Base-by-base conservation (phyloP, 2,888 invertebrate genomes). In the Drosophila ezoana region DNA sequence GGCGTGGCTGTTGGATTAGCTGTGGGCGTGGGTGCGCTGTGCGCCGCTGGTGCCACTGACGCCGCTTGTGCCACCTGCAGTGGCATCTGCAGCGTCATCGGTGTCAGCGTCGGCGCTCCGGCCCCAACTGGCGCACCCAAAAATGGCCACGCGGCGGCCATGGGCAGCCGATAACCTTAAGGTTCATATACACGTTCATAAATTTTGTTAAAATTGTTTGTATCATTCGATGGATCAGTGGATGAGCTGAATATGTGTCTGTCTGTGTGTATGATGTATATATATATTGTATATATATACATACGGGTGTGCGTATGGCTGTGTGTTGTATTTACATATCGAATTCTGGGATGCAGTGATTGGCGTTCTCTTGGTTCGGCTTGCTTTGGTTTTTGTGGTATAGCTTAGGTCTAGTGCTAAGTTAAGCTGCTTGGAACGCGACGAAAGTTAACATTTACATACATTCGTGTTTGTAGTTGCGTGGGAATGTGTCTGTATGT, bases 61-160 rank as follows among this genome's bases (percentile, higher is more conserved):
- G 85, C 91, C 93, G 87, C 92, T 87, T 93, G 92, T 79, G 93
- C 90, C 76, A 79, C 41, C 18, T 70, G 64, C 60, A 85, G 54
- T 68, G 88, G 71, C 73, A 89, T 63, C 56, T 72, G 70, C 65
- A 89, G 44, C 93, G 87, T 94, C 83, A 95, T 93, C 78, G 95
- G 94, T 84, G 95, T 94, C 85, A 93, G 54, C 59, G 82, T 92
- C 87, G 87, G 72, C 48, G 93, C 92, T 88, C 93, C 92, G 85
- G 93, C 93, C 85, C 93, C 92, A 72, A 94, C 91, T 20, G 91
- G 90, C 61, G 90, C 87, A 61, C 94, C 93, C 93, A 95, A 94
- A 95, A 95, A 95, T 93, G 95, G 95, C 96, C 95, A 96, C 93
- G 95, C 93, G 93, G 95, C 93, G 93, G 95, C 94, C 93, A 95